Conservation (phyloP, 2,113 vertebrate genomes). For the Struthidea cinerea region DNA sequence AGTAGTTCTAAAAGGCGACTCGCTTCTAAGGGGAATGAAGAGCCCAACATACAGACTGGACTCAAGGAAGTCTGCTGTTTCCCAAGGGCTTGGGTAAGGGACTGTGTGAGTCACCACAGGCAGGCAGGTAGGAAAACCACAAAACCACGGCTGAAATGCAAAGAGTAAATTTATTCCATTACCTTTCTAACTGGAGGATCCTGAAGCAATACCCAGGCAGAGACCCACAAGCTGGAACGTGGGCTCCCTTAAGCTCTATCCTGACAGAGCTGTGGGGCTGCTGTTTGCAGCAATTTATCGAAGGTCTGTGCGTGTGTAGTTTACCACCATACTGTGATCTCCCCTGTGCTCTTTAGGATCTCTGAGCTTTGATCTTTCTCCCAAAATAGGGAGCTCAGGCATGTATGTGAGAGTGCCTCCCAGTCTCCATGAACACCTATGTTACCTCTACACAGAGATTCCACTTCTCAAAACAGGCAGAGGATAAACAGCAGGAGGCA, state of each 20-base stretch:
- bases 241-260: not conserved
- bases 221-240: rapidly evolving
- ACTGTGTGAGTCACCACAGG: not conserved
- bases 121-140: not conserved
- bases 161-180: not conserved
- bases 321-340: no score
- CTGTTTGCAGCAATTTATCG: not conserved
- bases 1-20: not conserved
- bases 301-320: not conserved
- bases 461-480: not conserved
- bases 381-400: not conserved
- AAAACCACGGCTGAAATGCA: not conserved
- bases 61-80: not conserved
- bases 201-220: not conserved
- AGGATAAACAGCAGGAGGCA: not conserved
- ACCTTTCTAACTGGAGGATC: not conserved
- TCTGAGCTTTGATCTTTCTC: not conserved
- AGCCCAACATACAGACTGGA: not conserved
- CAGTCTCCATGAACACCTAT: not conserved
- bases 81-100: not conserved
- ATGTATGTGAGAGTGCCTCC: not conserved
- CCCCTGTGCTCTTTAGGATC: not conserved
- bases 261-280: not conserved
- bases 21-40: not conserved
- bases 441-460: not conserved